A percentile compares a stretch with the other conserved stretches of the same genome.
Evolutionary conservation across 2,888 invertebrate genomes (phyloP).

Genomic region (Trissolcus japonicus): DNA sequence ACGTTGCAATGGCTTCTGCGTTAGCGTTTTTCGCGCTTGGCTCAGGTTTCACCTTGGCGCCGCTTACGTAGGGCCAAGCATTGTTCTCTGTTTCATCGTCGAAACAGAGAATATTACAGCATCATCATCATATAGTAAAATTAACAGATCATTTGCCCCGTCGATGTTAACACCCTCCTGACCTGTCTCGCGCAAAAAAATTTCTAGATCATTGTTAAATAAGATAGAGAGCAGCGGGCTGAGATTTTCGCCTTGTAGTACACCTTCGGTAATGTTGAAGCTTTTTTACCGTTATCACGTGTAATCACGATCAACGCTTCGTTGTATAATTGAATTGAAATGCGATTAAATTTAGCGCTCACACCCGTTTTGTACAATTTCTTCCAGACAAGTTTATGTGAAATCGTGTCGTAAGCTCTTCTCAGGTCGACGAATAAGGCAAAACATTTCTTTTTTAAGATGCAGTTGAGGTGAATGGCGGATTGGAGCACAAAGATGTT

Average conservation of each 20-base stretch:
- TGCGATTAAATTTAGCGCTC: background rate
- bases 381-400: background rate
- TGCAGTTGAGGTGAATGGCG: background rate
- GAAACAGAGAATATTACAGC: constrained; percentile 1
- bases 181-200: background rate
- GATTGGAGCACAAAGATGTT: background rate
- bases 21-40: background rate
- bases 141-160: background rate
- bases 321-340: background rate
- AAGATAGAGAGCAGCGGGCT: constrained; percentile 1
- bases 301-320: background rate
- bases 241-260: constrained; percentile 7
- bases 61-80: constrained; percentile 5
- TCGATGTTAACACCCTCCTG: constrained; percentile 10
- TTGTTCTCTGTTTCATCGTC: constrained; percentile 3
- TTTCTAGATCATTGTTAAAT: constrained; percentile 6
- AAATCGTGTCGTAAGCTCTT: background rate
- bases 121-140: constrained; percentile 10
- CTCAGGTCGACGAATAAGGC: background rate
- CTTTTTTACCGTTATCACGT: background rate
- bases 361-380: background rate
- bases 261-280: background rate
- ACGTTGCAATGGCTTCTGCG: background rate
- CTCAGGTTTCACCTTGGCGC: constrained; percentile 3
- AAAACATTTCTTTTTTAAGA: background rate